These are phyloP conservation scores for Platyura marginata DNA, from an alignment of 1,140 invertebrate genomes.

Conservation along the genomic window DNA sequence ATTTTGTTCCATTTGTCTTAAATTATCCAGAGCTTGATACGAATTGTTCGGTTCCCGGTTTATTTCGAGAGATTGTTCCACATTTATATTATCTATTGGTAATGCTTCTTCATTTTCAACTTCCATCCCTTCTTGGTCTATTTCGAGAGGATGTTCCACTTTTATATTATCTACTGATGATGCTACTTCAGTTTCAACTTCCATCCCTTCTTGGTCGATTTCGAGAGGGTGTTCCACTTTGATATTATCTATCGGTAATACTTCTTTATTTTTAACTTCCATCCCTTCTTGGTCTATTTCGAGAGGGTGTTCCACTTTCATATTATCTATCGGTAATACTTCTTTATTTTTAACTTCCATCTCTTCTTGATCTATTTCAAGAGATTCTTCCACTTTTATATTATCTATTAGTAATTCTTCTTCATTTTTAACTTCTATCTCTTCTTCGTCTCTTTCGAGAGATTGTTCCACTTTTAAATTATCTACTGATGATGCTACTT, in stretches of 20 bases:
- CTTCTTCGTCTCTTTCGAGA: too few species aligned
- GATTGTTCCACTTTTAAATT: not conserved
- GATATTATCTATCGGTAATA: not conserved
- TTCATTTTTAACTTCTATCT: not conserved
- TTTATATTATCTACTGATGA: too few species aligned
- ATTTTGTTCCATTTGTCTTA: slow-evolving; percentile 62
- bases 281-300: too few species aligned
- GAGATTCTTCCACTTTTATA: not conserved
- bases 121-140: too few species aligned
- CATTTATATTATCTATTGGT: too few species aligned
- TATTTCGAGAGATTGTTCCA: too few species aligned
- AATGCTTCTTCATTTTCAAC: too few species aligned
- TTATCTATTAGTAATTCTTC: slow-evolving; percentile 1
- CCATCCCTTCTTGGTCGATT: not conserved
- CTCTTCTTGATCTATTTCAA: too few species aligned
- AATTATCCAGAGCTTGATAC: slow-evolving; percentile 55
- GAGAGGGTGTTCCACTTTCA: too few species aligned
- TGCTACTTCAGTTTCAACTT: too few species aligned
- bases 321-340: slow-evolving; percentile 2
- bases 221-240: not conserved
- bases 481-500: too few species aligned
- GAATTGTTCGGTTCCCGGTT: slow-evolving; percentile 59
- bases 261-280: slow-evolving; percentile 3
- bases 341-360: slow-evolving; percentile 1
- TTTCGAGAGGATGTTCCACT: too few species aligned